Base-by-base conservation (phyloP, 2,797 vertebrate species). In the Meriones psammophilus region DNA sequence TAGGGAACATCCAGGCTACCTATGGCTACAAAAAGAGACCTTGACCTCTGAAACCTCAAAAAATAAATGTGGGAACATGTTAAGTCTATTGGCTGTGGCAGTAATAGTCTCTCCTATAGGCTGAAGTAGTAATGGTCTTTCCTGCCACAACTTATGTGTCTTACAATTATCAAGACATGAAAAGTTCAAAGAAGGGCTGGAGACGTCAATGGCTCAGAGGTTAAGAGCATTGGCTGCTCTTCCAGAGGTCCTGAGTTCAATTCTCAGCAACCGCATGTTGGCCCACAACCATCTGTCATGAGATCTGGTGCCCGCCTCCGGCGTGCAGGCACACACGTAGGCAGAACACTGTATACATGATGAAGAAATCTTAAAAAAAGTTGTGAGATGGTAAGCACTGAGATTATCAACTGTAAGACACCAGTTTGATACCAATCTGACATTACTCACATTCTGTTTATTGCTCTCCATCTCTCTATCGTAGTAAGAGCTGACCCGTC, bases 391-490 rank as follows among this genome's bases (percentile, higher is more conserved):
- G 28, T 15, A 24, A 36, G 6, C 39, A 84, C 3, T 74, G 6
- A 33, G 36, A 77, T 81, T 26, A 74, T 66, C 60, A 92, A 84
- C 20, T 50, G 28, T 10, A 30, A 91, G 64, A 74, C 62, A 89
- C 58, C 56, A 69, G 62, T 69, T 30, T 76, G 90, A 95, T 18
- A 50, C 2, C 30, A 80, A 73, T 54, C 50, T 78, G 54, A 88
- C 60, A 71, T 60, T 96, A 97, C 97, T 98, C 93, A 97, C 97
- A 20, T 20, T 58, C 0, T 74, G 78, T 39, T 68, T 91, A 46
- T 5, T 36, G 5, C 12, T 50, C 94, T 93, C 96, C 95, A 96
- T 94, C 26, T 96, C 81, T 96, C 89, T 58, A 24, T 22, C 64
- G 36, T 69, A n/a, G 62, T 69, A 77, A 79, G 94, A 95, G 85